Conservation (phyloP, 1,140 invertebrate genomes). For the Calliphora vicina region DNA sequence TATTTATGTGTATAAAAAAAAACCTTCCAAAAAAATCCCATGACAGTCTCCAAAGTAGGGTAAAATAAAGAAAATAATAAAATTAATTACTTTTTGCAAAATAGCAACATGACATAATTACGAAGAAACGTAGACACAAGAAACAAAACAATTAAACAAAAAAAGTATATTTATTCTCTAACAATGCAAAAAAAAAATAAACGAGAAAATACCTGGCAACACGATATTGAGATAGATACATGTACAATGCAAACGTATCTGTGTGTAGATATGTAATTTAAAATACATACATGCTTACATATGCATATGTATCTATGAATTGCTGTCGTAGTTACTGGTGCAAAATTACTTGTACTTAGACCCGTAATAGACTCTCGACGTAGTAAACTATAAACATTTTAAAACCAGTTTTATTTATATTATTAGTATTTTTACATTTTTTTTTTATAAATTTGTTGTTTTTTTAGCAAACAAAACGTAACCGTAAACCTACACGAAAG, state of each 20-base stretch:
- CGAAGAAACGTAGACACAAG: neutral
- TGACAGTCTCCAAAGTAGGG: neutral
- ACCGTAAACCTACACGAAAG: neutral
- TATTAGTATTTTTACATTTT: neutral
- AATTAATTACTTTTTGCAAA: neutral
- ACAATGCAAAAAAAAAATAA: neutral
- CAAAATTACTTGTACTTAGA: neutral
- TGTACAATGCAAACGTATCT: too few species aligned
- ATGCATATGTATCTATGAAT: too few species aligned
- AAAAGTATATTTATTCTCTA: neutral
- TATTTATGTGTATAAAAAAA: neutral
- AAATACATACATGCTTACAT: neutral
- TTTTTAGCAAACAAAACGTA: neutral
- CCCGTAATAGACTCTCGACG: neutral
- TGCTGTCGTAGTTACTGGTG: neutral
- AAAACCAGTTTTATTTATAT: neutral
- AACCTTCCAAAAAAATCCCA: neutral
- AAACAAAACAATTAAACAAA: neutral
- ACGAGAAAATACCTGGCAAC: neutral
- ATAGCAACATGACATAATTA: neutral
- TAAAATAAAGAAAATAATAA: neutral
- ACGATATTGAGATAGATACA: neutral
- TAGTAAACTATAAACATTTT: neutral
- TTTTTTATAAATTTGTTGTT: neutral
- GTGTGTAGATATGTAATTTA: too few species aligned